phyloP scores from a whole-genome alignment of 2,888 invertebrate species.

The Ametastegia equiseti region DNA sequence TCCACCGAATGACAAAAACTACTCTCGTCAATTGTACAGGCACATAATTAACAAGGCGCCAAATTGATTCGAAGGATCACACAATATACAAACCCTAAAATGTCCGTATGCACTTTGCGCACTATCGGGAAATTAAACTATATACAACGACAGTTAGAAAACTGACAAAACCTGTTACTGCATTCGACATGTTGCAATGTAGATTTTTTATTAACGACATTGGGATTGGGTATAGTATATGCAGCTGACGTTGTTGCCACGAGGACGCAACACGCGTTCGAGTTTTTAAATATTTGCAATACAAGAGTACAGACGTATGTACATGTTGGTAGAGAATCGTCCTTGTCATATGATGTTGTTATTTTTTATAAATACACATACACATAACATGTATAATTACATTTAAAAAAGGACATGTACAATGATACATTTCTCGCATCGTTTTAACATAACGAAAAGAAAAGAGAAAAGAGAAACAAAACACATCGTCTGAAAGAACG shows the following conservation, averaged over 20 bases:
- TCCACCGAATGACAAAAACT: too few relatives aligned
- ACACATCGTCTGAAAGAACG: not conserved
- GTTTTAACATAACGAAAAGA: too few relatives aligned
- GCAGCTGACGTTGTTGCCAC: constrained; percentile 29
- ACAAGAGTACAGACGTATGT: not conserved
- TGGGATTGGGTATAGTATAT: not conserved
- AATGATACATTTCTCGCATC: too few relatives aligned
- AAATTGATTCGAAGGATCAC: not conserved
- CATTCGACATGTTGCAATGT: constrained; percentile 6
- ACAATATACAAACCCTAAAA: not conserved
- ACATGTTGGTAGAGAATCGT: not conserved
- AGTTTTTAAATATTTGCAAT: constrained; percentile 4
- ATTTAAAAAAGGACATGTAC: too few relatives aligned
- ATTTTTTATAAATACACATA: not conserved
- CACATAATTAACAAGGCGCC: not conserved
- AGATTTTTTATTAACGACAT: constrained; percentile 41
- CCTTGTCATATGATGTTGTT: not conserved
- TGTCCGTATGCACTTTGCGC: not conserved
- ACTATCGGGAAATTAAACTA: not conserved
- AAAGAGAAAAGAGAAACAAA: too few relatives aligned
- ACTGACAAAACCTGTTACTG: not conserved
- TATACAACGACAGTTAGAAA: not conserved
- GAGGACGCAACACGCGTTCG: not conserved
- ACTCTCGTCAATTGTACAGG: too few relatives aligned
- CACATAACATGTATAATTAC: too few relatives aligned